A percentile compares a stretch with the other conserved stretches of the same genome.
phyloP scores from a whole-genome alignment of 2,888 invertebrate species.

The Tolmerus cingulatus region DNA sequence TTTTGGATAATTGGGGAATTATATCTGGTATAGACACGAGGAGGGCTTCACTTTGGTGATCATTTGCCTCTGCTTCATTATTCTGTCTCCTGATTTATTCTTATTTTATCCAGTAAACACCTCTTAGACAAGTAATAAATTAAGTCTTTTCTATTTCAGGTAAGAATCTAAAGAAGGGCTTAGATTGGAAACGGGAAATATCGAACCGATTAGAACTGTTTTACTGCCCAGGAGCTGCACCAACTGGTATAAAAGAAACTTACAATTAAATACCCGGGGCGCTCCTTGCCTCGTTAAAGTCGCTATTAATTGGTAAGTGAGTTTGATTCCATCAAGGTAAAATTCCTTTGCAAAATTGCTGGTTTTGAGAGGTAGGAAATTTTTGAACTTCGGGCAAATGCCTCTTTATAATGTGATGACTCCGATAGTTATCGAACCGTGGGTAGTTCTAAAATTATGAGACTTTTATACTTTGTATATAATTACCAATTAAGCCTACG shows the following conservation, averaged over 20 bases:
- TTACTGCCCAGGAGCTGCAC: not conserved
- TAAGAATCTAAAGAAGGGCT: not conserved
- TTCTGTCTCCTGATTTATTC: not conserved
- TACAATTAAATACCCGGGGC: not conserved
- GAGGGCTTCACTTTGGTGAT: not conserved
- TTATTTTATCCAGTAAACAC: not conserved
- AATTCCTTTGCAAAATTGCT: not conserved
- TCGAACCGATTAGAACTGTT: not conserved
- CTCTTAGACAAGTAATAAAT: not conserved
- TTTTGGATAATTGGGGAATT: conserved; percentile 29
- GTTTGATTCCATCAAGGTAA: not conserved
- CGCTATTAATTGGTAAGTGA: not conserved
- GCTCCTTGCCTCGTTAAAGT: not conserved
- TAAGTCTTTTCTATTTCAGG: not conserved
- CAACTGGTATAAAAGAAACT: not conserved
- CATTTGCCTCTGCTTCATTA: not conserved
- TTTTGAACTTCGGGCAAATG: not conserved
- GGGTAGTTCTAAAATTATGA: not conserved
- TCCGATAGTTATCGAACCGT: not conserved
- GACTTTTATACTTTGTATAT: not conserved
- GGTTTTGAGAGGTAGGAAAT: not conserved
- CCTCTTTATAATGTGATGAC: not conserved
- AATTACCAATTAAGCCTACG: not conserved
- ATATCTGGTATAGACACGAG: not conserved
- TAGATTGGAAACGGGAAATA: not conserved